Evolutionary conservation across 2,797 vertebrate species (phyloP), one percentile per base, ranked within the genome.

Genomic region (Cyclopterus lumpus): DNA sequence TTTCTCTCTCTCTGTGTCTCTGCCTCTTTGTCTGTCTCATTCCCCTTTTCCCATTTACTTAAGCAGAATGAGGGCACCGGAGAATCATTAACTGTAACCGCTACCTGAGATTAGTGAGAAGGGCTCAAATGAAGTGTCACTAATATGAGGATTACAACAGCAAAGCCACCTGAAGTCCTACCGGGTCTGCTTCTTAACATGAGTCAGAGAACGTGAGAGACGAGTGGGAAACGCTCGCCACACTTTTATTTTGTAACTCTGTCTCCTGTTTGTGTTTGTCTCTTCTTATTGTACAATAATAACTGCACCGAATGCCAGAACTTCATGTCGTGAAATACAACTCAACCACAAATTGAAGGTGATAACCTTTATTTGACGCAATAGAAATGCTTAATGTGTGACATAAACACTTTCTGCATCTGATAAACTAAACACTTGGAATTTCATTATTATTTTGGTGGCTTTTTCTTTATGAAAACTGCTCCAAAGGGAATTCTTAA

Each of bases 91-190:
- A 93, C 93, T 93, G 92, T 93, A 94, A 94, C 92, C 79, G 89
- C 93, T 94, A 95, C 92, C 92, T 93, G 92, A 94, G 93, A 93
- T 95, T 95, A 95, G 92, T 75, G 84, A 91, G 90, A 92, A 84
- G 90, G 86, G 83, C 94, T 93, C 91, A 93, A 95, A 94, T 95
- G 92, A 95, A 95, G 94, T 95, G 92, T 91, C 93, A 94, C 93
- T 94, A 94, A 95, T 95, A 94, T 94, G 93, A 87, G 94, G 93
- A 95, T 95, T 95, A 95, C 92, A 93, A 92, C 88, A 77, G 91
- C 89, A 93, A 94, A 94, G 92, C 93, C 91, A 94, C 92, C 91
- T 93, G 87, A 93, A 94, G 89, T 93, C 89, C 87, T 91, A 79
- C 59, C n/a, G 55, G 86, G 87, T 92, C 89, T 87, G 86, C 83